Evolutionary conservation across 2,888 invertebrate genomes (phyloP).

Genomic region (Anarsia innoxiella): DNA sequence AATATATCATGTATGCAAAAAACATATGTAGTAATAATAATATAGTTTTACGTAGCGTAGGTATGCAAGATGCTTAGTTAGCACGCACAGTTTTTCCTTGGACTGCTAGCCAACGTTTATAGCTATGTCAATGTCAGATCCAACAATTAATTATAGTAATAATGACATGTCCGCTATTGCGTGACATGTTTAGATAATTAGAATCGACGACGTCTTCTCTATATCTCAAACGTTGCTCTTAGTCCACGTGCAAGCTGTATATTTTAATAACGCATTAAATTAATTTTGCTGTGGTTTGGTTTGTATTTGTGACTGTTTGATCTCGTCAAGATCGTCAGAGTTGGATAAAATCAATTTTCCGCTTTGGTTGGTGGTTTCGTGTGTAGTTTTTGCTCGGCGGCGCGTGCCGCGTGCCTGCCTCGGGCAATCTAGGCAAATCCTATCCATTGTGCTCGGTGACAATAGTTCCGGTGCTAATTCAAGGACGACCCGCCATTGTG

Average conservation of each 20-base stretch:
- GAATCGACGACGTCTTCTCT: slow-evolving; percentile 27
- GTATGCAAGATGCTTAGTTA: too few relatives aligned
- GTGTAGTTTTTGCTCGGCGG: slow-evolving; percentile 36
- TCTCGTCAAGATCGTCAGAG: slow-evolving; percentile 18
- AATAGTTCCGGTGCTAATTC: slow-evolving; percentile 67
- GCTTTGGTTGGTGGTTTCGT: slow-evolving; percentile 32
- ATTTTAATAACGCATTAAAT: too few relatives aligned
- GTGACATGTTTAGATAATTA: slow-evolving; percentile 18
- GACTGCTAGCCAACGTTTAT: too few relatives aligned
- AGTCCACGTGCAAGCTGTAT: too few relatives aligned
- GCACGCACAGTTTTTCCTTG: too few relatives aligned
- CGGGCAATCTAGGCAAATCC: slow-evolving; percentile 55
- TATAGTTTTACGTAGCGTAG: too few relatives aligned
- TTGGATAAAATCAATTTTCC: slow-evolving; percentile 21
- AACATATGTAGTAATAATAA: too few relatives aligned
- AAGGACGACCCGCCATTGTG: slow-evolving; percentile 61
- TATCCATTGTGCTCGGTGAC: slow-evolving; percentile 60
- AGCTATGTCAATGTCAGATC: too few relatives aligned
- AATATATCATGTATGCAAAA: too few relatives aligned
- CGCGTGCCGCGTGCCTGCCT: slow-evolving; percentile 37
- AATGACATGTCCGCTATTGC: slow-evolving; percentile 18
- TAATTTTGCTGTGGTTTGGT: too few relatives aligned
- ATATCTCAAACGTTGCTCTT: too few relatives aligned
- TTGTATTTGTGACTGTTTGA: too few relatives aligned
- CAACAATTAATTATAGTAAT: slow-evolving; percentile 33